Evolutionary conservation across 1,140 invertebrate species (phyloP), one percentile per base, ranked within the genome.

Genomic region (Polypedilum vanderplanki): DNA sequence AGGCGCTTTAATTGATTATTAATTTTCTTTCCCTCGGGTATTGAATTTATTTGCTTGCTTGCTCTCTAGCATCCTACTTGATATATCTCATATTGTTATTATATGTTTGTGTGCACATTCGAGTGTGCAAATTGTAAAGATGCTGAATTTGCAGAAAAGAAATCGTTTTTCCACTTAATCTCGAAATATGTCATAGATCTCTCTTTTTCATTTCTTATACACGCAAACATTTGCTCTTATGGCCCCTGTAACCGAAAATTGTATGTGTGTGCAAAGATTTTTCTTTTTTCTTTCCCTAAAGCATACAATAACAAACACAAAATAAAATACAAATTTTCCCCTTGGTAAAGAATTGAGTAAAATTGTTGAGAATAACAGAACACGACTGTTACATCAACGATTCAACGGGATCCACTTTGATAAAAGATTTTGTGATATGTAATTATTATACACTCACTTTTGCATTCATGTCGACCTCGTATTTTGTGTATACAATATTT

Each of bases 371-470:
- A 57, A 57, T 57, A 57, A 57, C 46, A 57, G 65, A 20, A 70
- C 65, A 70, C 17, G 65, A 22, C 65, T 70, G 65, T 70, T 70
- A 70, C 65, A 70, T 70, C 65, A 70, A 20, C 65, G 65, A 70
- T 33, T 33, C 24, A 33, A 33, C 24, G 24, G 24, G 24, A 33
- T 70, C 65, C 65, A 70, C 65, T 70, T 70, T 70, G 46, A 57
- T 57, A 57, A 57, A 57, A 57, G 46, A 57, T 57, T 57, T 57
- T 57, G 46, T 57, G 46, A 57, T 57, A 57, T 57, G 46, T 57
- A 57, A 57, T 57, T 57, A 57, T 57, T 57, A 57, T n/a, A 57
- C 46, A 57, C 46, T 57, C 46, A n/a, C 10, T 57, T 15, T 46
- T 12, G 12, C 46, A 4, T 15, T 9, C 41, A 46, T 57, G 12